A percentile compares a stretch with the other conserved stretches of the same genome.
Conservation (phyloP, 2,113 vertebrate genomes). For the Echinops telfairi region DNA sequence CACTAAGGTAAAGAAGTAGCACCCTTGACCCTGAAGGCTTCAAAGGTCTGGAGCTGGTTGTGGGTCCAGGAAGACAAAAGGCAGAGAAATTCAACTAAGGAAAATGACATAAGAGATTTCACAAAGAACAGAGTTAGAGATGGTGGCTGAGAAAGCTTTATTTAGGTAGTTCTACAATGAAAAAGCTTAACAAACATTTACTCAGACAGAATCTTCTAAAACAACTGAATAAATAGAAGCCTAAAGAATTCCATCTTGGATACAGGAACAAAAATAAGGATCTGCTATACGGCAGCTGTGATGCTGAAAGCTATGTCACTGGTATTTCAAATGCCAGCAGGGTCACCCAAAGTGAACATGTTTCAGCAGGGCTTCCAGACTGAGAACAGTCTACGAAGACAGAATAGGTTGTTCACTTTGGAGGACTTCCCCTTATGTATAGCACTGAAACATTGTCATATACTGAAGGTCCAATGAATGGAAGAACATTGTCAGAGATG, state of each 20-base stretch:
- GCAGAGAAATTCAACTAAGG: conserved; percentile 35
- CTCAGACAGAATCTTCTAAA: conserved; percentile 94
- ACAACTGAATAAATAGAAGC: conserved; percentile 95
- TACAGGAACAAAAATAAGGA: conserved; percentile 90
- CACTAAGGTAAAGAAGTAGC: background rate
- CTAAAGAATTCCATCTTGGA: conserved; percentile 88
- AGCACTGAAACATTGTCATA: too few species aligned
- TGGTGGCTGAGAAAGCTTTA: background rate
- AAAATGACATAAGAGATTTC: background rate
- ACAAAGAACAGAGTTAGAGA: conserved; percentile 18
- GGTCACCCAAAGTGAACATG: too few species aligned
- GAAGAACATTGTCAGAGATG: conserved; percentile 82
- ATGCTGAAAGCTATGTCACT: too few species aligned
- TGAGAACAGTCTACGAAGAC: too few species aligned
- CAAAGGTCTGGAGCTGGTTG: background rate
- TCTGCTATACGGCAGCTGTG: background rate
- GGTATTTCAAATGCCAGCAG: too few species aligned
- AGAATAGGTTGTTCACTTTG: too few species aligned
- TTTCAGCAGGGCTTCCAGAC: too few species aligned
- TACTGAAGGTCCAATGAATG: too few species aligned
- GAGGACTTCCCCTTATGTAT: too few species aligned
- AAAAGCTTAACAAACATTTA: conserved; percentile 93
- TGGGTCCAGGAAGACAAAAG: background rate
- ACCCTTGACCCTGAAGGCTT: background rate
- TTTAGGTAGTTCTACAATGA: conserved; percentile 93